Conservation (phyloP, 2,888 invertebrate species). For the Punctoribates punctum region DNA sequence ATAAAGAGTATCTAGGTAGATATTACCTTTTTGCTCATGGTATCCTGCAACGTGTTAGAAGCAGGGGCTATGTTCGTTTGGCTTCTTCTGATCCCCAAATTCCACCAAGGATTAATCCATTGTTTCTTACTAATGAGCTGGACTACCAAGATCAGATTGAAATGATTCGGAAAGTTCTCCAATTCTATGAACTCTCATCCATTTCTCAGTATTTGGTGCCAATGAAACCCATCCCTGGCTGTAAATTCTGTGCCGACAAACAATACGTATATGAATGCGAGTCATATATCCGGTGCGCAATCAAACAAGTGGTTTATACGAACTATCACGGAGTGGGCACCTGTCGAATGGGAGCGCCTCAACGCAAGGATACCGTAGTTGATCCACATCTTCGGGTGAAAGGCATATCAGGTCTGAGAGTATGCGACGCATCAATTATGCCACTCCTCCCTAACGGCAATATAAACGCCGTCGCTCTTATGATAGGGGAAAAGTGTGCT, state of each 20-base stretch:
- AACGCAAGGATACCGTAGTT: neutral
- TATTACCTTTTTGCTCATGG: neutral
- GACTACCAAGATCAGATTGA: neutral
- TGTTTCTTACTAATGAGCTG: neutral
- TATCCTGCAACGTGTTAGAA: neutral
- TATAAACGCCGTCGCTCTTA: neutral
- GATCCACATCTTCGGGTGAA: neutral
- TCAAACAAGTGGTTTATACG: neutral
- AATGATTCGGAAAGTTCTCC: neutral
- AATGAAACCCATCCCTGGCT: neutral
- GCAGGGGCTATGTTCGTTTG: neutral
- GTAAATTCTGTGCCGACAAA: neutral
- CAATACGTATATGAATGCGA: neutral
- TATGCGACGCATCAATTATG: neutral
- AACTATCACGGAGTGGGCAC: neutral
- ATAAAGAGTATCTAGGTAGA: neutral
- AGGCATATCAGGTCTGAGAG: neutral
- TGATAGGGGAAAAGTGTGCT: constrained; percentile 11
- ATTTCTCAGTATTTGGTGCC: neutral
- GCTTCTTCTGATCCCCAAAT: neutral
- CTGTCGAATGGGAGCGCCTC: neutral
- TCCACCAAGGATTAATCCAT: too few species aligned
- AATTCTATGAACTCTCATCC: neutral
- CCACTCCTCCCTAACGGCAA: neutral
- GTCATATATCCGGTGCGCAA: neutral